Base-by-base conservation (phyloP, 2,113 vertebrate species). In the Plecotus auritus region DNA sequence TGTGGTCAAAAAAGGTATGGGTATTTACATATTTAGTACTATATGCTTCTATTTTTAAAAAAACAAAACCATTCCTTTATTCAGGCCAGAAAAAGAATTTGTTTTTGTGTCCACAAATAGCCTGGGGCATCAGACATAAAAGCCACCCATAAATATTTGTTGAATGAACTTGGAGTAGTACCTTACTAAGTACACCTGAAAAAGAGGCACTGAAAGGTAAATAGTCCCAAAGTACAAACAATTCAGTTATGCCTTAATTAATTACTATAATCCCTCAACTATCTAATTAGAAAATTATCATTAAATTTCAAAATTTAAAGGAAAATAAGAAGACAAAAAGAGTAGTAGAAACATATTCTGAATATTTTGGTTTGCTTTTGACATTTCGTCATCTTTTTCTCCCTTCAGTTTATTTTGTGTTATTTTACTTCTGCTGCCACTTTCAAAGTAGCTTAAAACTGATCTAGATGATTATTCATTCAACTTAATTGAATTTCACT, bases 401-500 rank as follows among this genome's bases (percentile, higher is more conserved):
- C 8, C 8, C 35, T 91, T 83, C 26, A 61, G 45, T 2, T 73
- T 93, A 51, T 9, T 45, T 85, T 69, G 9, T 78, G 11, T 82
- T 5, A 23, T 83, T 54, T 77, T 77, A 61, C 14, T 70, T 91
- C 28, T 92, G 1, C 13, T 51, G 7, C 9, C 51, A 93, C 9
- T 86, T 95, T 64, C 73, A 95, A 85, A 78, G 94, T 81, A 85
- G 73, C 56, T 77, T 51, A 69, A 91, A 70, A 69, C 35, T 54
- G 64, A 47, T 59, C 7, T 64, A 64, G 70, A 28, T n/a, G 74
- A 85, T 86, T 88, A 91, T 69, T 88, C 66, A 80, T 51, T 96
- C 5, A 8, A 45, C 69, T 85, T 91, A 91, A 95, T 91, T 96
- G 82, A 92, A 67, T 67, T 66, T 80, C n/a, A 82, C 54, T 93